phyloP scores from a whole-genome alignment of 2,113 vertebrate genomes.

The Uria aalge region DNA sequence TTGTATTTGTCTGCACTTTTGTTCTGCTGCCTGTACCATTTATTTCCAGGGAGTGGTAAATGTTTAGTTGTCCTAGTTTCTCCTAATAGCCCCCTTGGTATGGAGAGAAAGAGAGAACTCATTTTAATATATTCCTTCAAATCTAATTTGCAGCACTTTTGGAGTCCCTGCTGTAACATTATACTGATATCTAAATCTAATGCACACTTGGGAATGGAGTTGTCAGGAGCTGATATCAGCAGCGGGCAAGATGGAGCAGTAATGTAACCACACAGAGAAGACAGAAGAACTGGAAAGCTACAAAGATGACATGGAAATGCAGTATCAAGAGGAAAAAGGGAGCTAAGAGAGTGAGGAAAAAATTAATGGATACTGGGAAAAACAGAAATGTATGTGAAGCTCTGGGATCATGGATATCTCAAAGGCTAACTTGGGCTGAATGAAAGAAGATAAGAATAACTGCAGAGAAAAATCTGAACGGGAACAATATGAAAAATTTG shows the following conservation, averaged over 20 bases:
- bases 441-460: background rate
- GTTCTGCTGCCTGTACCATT: background rate
- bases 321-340: background rate
- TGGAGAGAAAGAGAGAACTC: background rate
- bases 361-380: background rate
- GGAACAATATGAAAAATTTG: background rate
- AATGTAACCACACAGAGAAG: background rate
- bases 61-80: background rate
- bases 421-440: background rate
- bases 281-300: background rate
- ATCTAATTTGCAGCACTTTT: constrained; percentile 32
- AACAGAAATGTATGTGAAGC: background rate
- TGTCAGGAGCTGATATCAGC: background rate
- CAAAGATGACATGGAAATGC: background rate
- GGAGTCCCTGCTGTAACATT: background rate
- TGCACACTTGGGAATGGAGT: background rate
- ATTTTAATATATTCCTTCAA: constrained; percentile 2
- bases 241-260: background rate
- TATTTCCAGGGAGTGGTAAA: background rate
- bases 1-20: background rate
- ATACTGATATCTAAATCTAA: background rate
- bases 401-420: background rate
- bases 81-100: background rate
- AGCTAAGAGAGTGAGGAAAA: background rate
- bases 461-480: background rate